Conservation (phyloP, 2,113 vertebrate species). For the Ivindomyrus marchei region DNA sequence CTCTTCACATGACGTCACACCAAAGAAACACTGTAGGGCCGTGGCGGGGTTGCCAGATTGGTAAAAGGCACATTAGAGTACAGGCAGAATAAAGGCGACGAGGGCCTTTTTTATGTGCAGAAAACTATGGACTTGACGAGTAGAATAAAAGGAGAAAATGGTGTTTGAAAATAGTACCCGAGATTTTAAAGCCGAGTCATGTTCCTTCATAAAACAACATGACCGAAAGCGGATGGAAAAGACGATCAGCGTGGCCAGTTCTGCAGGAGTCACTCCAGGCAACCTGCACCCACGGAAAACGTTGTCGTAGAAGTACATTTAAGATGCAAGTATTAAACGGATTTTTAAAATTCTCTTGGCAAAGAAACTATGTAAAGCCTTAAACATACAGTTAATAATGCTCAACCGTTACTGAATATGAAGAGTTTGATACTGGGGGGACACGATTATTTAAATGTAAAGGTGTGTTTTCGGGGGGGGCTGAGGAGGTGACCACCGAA, state of each 20-base stretch:
- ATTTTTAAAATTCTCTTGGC: background rate
- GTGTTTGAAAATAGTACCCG: background rate
- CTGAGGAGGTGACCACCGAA: background rate
- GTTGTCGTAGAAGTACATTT: background rate
- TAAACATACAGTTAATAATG: background rate
- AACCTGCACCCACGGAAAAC: background rate
- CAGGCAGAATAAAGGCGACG: background rate
- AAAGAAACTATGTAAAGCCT: background rate
- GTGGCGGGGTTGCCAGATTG: conserved; percentile 33
- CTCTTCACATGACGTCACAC: conserved; percentile 30
- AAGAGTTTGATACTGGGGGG: background rate
- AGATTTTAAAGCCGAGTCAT: background rate
- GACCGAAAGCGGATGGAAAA: background rate
- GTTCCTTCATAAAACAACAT: background rate
- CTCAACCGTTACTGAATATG: background rate
- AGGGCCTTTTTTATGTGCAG: background rate
- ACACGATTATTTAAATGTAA: background rate
- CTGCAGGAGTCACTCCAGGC: background rate
- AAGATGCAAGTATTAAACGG: background rate
- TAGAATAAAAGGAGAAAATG: background rate
- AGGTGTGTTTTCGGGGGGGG: background rate
- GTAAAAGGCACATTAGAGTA: background rate
- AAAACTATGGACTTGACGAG: background rate
- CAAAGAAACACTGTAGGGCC: conserved; percentile 15
- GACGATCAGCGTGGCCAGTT: background rate